Conservation (phyloP, 2,113 vertebrate genomes). For the Cephalopterus ornatus region DNA sequence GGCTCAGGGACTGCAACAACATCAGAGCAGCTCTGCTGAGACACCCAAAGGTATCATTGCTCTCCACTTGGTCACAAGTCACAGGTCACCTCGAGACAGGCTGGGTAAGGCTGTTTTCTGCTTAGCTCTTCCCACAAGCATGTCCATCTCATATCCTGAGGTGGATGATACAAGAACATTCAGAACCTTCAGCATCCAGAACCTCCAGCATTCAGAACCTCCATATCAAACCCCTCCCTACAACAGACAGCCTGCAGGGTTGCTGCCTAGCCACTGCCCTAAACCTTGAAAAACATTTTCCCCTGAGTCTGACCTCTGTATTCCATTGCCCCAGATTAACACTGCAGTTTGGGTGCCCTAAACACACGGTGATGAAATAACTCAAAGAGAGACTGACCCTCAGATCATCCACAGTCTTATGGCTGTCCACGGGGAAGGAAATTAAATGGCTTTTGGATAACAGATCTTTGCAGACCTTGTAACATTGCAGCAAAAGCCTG, state of each 20-base stretch:
- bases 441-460: not conserved
- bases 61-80: not conserved
- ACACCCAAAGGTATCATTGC: not conserved
- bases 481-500: not conserved
- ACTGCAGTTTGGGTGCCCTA: not conserved
- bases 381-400: not conserved
- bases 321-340: not conserved
- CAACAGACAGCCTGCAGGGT: not conserved
- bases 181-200: not conserved
- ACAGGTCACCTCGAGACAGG: not conserved
- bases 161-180: not conserved
- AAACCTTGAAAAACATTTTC: not conserved
- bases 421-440: not conserved
- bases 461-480: not conserved
- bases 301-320: rapidly evolving
- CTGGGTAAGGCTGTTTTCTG: not conserved
- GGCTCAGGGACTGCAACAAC: rapidly evolving
- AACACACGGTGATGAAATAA: not conserved
- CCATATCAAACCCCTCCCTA: not conserved
- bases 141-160: not conserved
- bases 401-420: not conserved
- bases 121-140: not conserved
- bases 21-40: not conserved
- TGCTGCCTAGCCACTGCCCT: not conserved
- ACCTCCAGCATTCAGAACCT: not conserved